Evolutionary conservation across 1,140 invertebrate species (phyloP).

Genomic region (Papilio glaucus): DNA sequence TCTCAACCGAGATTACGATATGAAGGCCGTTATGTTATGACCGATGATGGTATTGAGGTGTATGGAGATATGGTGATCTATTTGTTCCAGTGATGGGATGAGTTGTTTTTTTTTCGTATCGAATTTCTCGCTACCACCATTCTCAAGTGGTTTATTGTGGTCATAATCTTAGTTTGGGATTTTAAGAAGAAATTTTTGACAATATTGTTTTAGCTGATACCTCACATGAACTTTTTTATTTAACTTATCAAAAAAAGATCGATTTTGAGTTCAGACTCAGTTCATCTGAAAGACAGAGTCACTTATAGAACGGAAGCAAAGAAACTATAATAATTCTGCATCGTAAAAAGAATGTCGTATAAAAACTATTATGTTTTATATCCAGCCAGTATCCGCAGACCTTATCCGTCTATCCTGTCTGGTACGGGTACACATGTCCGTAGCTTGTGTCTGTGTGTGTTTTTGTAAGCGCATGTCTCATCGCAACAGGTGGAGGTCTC

Average conservation of each 20-base stretch:
- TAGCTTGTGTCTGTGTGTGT: slow-evolving; percentile 8
- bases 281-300: neutral
- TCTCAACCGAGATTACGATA: too few species aligned
- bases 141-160: too few species aligned
- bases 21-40: too few species aligned
- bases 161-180: too few species aligned
- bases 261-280: neutral
- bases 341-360: neutral
- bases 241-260: neutral
- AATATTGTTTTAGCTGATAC: too few species aligned
- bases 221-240: too few species aligned
- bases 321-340: neutral
- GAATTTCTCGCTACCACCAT: too few species aligned
- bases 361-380: slow-evolving; percentile 3
- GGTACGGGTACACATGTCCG: neutral
- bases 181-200: too few species aligned
- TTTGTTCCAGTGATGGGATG: too few species aligned
- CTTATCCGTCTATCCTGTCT: slow-evolving; percentile 5
- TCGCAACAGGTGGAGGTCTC: slow-evolving; percentile 39
- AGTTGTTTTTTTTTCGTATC: too few species aligned
- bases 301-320: neutral
- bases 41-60: too few species aligned
- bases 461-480: slow-evolving; percentile 28
- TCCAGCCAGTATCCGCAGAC: neutral
- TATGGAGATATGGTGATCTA: too few species aligned